Percentiles rank a stretch among this genome's conserved stretches.
These are phyloP conservation scores for Yponomeuta plumbellus DNA, from an alignment of 2,888 invertebrate species.

Conservation along the genomic window DNA sequence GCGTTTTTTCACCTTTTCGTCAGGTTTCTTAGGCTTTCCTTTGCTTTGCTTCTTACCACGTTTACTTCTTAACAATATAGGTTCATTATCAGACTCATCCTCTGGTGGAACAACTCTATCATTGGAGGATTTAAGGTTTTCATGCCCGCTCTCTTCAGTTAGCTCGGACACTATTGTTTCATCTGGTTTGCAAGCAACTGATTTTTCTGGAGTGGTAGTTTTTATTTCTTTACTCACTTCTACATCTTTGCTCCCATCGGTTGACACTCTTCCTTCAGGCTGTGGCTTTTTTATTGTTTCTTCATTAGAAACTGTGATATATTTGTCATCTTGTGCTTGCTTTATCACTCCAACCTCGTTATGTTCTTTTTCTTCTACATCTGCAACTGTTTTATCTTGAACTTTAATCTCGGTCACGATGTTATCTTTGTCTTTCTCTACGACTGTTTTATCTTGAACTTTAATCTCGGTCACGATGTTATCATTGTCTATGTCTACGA, in stretches of 20 bases:
- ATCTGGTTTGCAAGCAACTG: constrained; percentile 7
- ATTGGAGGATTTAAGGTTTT: background rate
- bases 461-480: background rate
- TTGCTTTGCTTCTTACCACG: constrained; percentile 18
- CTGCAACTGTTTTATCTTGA: constrained; percentile 2
- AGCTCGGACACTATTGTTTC: constrained; percentile 19
- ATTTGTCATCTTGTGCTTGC: background rate
- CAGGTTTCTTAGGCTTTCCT: constrained; percentile 23
- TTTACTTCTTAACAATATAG: background rate
- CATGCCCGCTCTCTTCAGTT: background rate
- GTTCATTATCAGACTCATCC: constrained; percentile 14
- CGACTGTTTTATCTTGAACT: constrained; percentile 7
- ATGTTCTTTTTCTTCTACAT: background rate
- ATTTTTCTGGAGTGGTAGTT: background rate
- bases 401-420: background rate
- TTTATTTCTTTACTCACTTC: background rate
- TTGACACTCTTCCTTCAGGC: background rate
- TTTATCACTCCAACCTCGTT: background rate
- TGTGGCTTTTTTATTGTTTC: background rate
- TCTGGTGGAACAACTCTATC: constrained; percentile 6
- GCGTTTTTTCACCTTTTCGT: constrained; percentile 35
- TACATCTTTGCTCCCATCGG: background rate
- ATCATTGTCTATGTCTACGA: background rate
- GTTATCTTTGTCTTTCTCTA: background rate
- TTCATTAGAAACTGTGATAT: background rate